Conservation (phyloP, 2,888 invertebrate genomes). For the Bellardia bayeri region DNA sequence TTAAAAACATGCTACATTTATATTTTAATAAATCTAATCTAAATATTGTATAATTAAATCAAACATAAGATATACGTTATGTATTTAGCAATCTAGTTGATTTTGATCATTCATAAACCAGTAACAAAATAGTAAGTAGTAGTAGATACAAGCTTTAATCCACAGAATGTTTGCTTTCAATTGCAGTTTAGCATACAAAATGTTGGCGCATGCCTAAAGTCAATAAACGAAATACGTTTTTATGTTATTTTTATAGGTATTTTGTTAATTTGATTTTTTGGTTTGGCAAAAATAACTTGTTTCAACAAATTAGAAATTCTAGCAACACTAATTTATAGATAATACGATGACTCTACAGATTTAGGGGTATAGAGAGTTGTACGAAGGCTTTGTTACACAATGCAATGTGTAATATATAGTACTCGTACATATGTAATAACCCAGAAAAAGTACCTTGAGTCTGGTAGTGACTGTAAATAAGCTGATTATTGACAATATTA, state of each 20-base stretch:
- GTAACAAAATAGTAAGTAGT: neutral
- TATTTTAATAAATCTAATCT: neutral
- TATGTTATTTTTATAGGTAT: neutral
- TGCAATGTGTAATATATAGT: neutral
- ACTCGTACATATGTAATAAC: neutral
- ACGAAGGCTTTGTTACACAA: no score
- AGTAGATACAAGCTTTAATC: neutral
- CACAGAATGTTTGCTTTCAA: neutral
- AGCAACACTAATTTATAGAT: no score
- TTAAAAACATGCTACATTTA: no score
- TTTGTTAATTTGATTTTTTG: neutral
- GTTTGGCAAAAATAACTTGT: slow-evolving; percentile 16
- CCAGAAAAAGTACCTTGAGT: no score
- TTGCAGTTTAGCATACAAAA: neutral
- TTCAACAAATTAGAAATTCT: neutral
- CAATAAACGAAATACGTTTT: slow-evolving; percentile 5
- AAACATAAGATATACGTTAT: neutral
- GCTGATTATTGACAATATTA: no score
- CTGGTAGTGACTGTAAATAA: no score
- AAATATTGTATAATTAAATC: neutral
- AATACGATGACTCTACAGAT: neutral
- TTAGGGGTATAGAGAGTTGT: no score
- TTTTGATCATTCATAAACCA: neutral
- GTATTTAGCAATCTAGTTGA: neutral
- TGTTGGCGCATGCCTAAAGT: slow-evolving; percentile 15